phyloP scores from a whole-genome alignment of 2,797 vertebrate genomes.

The Gymnothorax javanicus region DNA sequence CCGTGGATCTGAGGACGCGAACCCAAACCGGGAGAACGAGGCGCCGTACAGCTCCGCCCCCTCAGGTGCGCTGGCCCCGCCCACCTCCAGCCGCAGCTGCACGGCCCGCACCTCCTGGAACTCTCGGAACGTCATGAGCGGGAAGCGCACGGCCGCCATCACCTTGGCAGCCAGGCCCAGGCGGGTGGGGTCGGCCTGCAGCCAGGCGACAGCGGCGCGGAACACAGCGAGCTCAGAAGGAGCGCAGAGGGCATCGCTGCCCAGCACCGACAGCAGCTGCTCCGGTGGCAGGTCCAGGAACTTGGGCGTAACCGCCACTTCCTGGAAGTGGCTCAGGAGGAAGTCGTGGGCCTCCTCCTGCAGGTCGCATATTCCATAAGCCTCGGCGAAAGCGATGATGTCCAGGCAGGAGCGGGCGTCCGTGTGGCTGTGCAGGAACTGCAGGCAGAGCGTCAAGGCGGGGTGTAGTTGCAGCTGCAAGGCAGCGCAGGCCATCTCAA shows the following conservation, averaged over 20 bases:
- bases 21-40: slow-evolving; percentile 64
- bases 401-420: slow-evolving; percentile 75
- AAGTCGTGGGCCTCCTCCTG: slow-evolving; percentile 75
- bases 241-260: slow-evolving; percentile 74
- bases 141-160: slow-evolving; percentile 81
- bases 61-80: slow-evolving; percentile 47
- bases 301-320: slow-evolving; percentile 71
- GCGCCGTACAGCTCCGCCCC: slow-evolving; percentile 68
- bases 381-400: slow-evolving; percentile 76
- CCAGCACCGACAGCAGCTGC: not conserved
- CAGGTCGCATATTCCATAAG: slow-evolving; percentile 76
- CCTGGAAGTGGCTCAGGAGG: slow-evolving; percentile 78
- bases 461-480: slow-evolving; percentile 83
- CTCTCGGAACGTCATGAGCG: slow-evolving; percentile 87
- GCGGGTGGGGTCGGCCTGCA: slow-evolving; percentile 71
- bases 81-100: slow-evolving; percentile 71
- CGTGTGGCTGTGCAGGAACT: slow-evolving; percentile 74
- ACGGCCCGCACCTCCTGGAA: slow-evolving; percentile 81
- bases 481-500: slow-evolving; percentile 79
- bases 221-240: slow-evolving; percentile 82
- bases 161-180: slow-evolving; percentile 67
- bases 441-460: slow-evolving; percentile 76
- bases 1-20: slow-evolving; percentile 55
- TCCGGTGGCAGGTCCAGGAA: slow-evolving; percentile 77
- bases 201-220: slow-evolving; percentile 79